Conservation (phyloP, 2,113 vertebrate genomes). For the Arizona elegans region DNA sequence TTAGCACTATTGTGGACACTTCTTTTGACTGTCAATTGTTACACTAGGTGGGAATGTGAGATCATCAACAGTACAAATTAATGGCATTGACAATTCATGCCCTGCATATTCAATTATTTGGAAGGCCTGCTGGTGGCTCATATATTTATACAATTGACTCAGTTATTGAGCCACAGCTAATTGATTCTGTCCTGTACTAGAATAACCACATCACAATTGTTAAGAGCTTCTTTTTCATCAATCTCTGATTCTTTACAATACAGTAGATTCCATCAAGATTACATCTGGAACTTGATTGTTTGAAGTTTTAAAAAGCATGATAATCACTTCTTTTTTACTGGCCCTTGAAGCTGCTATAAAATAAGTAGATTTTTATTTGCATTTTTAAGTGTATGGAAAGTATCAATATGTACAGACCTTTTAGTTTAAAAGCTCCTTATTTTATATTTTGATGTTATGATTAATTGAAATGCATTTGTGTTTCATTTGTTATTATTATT, state of each 20-base stretch:
- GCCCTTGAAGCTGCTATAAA: not conserved
- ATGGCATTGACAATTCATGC: not conserved
- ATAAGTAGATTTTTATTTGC: not conserved
- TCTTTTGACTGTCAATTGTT: not conserved
- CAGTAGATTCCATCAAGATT: not conserved
- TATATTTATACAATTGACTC: not conserved
- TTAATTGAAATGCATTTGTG: too few relatives aligned
- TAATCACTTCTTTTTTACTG: not conserved
- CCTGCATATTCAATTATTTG: not conserved
- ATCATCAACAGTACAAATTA: not conserved
- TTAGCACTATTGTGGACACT: not conserved
- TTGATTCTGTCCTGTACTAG: not conserved
- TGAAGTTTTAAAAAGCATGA: not conserved
- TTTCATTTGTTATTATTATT: too few relatives aligned
- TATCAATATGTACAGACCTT: not conserved
- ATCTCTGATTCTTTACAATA: not conserved
- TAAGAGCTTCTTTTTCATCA: not conserved
- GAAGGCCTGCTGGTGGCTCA: not conserved
- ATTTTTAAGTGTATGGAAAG: not conserved
- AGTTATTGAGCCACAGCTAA: not conserved
- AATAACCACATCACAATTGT: not conserved
- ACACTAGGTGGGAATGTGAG: not conserved
- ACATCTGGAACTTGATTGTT: not conserved
- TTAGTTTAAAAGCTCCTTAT: too few relatives aligned
- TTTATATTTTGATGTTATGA: too few relatives aligned